Base-by-base conservation (phyloP, 2,113 vertebrate genomes). In the Aegithalos caudatus region DNA sequence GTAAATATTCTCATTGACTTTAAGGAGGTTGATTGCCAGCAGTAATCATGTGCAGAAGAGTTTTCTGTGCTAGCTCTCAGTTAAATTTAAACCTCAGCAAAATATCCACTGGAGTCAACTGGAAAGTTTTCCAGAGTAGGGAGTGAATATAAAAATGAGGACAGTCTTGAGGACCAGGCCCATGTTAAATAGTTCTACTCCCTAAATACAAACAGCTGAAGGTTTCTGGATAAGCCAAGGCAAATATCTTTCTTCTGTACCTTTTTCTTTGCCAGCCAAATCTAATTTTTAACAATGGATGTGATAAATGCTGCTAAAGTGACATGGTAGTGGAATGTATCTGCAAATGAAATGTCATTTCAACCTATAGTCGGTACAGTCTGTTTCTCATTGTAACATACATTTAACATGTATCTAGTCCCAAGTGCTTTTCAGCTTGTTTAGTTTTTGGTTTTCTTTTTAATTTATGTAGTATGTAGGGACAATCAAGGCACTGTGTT, bases 171-270 rank as follows among this genome's bases (percentile, higher is more conserved):
- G 44, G 71, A 92, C 35, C 29, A 73, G 74, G 24, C 85, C 87
- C 50, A 64, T 1, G 0, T 87, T 80, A 87, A 94, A 81, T 86
- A 94, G 47, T 54, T 90, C 38, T 95, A 31, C 50, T 90, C 58
- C 42, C 38, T 88, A 92, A 94, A 86, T 58, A 70, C 66, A 93
- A 94, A 94, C 56, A 96, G 72, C 72, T 81, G 80, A 92, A 84
- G 27, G 40, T 61, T 87, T 95, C 69, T 88, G 82, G 27, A 82
- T 76, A 90, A 93, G 80, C 82, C 91, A 97, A 94, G 77, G 61
- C 45, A 94, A 96, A 92, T 76, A 67, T 14, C 13, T 80, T 70
- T 88, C 83, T 94, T 56, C 37, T 78, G 25, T 50, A 48, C 51
- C 60, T 81, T 79, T 90, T 83, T 33, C 42, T 90, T 87, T 78